Evolutionary conservation across 2,797 vertebrate genomes (phyloP), one percentile per base, ranked within the genome.

Genomic region (Cossypha heuglini): DNA sequence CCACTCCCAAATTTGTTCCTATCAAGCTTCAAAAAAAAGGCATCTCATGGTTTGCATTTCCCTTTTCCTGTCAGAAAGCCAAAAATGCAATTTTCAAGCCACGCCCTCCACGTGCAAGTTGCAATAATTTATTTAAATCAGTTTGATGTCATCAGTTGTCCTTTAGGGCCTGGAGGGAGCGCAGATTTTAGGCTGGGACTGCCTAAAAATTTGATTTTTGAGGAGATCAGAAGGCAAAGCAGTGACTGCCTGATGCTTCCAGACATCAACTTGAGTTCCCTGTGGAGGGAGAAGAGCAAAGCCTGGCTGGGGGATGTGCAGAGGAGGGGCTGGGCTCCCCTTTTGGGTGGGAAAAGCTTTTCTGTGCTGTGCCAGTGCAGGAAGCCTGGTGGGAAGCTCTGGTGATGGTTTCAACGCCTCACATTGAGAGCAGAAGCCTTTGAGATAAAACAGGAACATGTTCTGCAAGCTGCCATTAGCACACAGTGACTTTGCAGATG

Each of bases 31-130:
- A 28, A 69, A 89, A 81, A 49, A 55, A 84, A 54, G 21, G 13
- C 33, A 21, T 43, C 69, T 57, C 31, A 3, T 10, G 11, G 38
- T 33, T 78, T 68, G 52, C 61, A 37, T 61, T 87, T 89, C 46
- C 66, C 69, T 33, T 62, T 88, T 96, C 77, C 88, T 79, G 77
- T 57, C 25, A 19, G 33, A 78, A 87, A 93, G 24, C 62, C 29
- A 3, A 8, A 88, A 80, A 68, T 35, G 46, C 28, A 1, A 6
- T 43, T 62, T 48, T 31, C 38, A 80, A 52, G 59, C 28, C 43
- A 15, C 19, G 0, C 33, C 63, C 40, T 66, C 61, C 1, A 0
- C 0, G 4, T 8, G 5, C 9, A 18, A 45, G 33, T 51, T 33
- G 48, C 42, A 55, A 15, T 33, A 17, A 59, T 1, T 48, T 21